phyloP scores from a whole-genome alignment of 2,888 invertebrate genomes.

The Hirtodrosophila trivittata region DNA sequence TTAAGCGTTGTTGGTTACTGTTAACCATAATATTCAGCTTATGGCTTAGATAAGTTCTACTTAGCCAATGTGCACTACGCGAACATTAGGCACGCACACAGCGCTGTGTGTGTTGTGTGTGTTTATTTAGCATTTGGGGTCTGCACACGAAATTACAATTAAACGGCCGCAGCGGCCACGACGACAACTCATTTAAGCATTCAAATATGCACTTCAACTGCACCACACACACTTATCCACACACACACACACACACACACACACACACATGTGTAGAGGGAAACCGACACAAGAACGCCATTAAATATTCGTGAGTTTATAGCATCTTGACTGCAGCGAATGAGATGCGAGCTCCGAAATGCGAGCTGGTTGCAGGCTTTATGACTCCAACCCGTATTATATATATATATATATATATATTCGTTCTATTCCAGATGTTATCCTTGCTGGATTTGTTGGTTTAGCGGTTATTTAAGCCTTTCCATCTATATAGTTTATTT shows the following conservation, averaged over 20 bases:
- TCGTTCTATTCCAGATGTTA: too few relatives aligned
- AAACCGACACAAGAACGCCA: slow-evolving; percentile 15
- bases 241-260: neutral
- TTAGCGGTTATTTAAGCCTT: too few relatives aligned
- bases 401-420: too few relatives aligned
- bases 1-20: too few relatives aligned
- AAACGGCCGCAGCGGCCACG: slow-evolving; percentile 52
- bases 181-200: slow-evolving; percentile 43
- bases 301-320: slow-evolving; percentile 41
- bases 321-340: slow-evolving; percentile 32
- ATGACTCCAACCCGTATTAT: too few relatives aligned
- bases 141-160: slow-evolving; percentile 69
- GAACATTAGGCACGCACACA: slow-evolving; percentile 23
- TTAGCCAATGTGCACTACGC: slow-evolving; percentile 29
- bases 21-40: neutral
- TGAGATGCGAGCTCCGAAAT: too few relatives aligned
- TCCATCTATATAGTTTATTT: too few relatives aligned
- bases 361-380: too few relatives aligned
- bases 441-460: too few relatives aligned
- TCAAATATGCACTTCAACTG: slow-evolving; percentile 40
- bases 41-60: neutral
- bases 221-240: neutral
- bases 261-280: neutral
- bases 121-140: slow-evolving; percentile 57
- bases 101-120: slow-evolving; percentile 28